These are phyloP conservation scores for Calycopis cecrops DNA, from an alignment of 1,140 invertebrate species.

Conservation along the genomic window DNA sequence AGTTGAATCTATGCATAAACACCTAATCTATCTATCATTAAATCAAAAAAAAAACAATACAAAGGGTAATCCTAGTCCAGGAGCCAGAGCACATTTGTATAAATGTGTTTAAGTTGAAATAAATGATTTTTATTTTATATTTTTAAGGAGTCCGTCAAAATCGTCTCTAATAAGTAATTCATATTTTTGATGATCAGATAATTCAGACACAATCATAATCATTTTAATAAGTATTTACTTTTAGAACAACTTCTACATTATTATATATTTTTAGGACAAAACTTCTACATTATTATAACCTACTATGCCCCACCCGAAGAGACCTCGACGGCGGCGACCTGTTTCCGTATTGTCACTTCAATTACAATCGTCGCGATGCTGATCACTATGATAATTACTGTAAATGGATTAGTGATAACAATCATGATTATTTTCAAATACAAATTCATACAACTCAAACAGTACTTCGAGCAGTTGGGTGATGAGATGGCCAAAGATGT, in stretches of 20 bases:
- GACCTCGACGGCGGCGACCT: constrained; percentile 33
- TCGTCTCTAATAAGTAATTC: too few species aligned
- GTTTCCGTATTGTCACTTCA: constrained; percentile 40
- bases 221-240: too few species aligned
- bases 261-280: not conserved
- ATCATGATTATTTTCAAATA: constrained; percentile 59
- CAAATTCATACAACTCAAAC: constrained; percentile 53
- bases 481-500: constrained; percentile 31
- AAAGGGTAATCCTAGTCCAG: too few species aligned
- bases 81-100: too few species aligned
- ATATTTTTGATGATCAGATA: too few species aligned
- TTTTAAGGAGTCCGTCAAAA: too few species aligned
- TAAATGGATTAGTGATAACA: constrained; percentile 45
- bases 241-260: not conserved
- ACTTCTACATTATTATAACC: constrained; percentile 5
- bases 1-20: too few species aligned
- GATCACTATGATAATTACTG: constrained; percentile 46
- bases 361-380: constrained; percentile 40
- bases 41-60: too few species aligned
- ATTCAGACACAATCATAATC: too few species aligned
- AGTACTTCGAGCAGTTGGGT: constrained; percentile 49
- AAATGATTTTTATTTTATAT: too few species aligned
- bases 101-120: too few species aligned
- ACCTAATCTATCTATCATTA: too few species aligned
- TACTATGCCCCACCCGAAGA: constrained; percentile 35